A percentile compares a stretch with the other conserved stretches of the same genome.
Conservation (phyloP, 1,140 invertebrate species). For the Caligus rogercresseyi region DNA sequence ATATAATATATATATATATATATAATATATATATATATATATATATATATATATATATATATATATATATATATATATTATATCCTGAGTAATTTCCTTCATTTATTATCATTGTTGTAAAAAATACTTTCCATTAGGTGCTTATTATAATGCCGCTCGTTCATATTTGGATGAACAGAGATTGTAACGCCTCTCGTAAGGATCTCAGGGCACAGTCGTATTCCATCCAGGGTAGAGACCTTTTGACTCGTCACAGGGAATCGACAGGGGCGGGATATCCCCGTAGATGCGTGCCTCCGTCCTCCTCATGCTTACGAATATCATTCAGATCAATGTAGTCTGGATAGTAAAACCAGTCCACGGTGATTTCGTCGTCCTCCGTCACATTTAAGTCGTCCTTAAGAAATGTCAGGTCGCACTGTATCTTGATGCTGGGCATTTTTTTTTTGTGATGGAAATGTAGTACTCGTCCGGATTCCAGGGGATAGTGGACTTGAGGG, state of each 20-base stretch:
- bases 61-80: too few species aligned
- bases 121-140: not conserved
- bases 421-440: not conserved
- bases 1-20: too few species aligned
- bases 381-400: not conserved
- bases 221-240: not conserved
- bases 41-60: too few species aligned
- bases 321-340: constrained; percentile 4
- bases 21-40: too few species aligned
- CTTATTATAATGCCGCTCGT: not conserved
- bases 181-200: not conserved
- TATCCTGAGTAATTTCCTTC: too few species aligned
- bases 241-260: constrained; percentile 5
- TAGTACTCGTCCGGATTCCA: not conserved
- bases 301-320: constrained; percentile 5
- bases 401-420: not conserved
- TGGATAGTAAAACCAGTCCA: constrained; percentile 7
- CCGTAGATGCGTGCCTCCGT: not conserved
- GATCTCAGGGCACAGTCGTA: not conserved
- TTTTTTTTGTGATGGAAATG: not conserved
- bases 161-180: not conserved
- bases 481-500: not conserved
- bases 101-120: too few species aligned
- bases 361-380: not conserved
- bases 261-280: not conserved